A percentile compares a stretch with the other conserved stretches of the same genome.
These are phyloP conservation scores for Larimichthys crocea DNA, from an alignment of 2,113 vertebrate genomes.

Conservation along the genomic window DNA sequence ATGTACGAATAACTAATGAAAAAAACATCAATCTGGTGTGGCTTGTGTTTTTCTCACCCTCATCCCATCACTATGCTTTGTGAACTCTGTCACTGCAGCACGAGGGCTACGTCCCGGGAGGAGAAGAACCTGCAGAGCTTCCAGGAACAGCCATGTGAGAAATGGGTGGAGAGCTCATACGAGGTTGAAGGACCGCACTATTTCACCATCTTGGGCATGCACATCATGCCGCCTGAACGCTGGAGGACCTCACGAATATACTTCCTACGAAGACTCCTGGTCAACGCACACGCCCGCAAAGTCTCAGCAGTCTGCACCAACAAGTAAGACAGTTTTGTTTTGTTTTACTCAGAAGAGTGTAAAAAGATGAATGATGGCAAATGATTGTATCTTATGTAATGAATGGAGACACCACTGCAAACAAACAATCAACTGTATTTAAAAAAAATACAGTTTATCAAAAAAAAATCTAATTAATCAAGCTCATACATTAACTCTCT, in stretches of 20 bases:
- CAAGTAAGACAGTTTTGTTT: conserved; percentile 85
- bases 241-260: conserved; percentile 90
- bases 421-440: too few relatives aligned
- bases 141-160: conserved; percentile 95
- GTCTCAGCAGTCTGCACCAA: conserved; percentile 90
- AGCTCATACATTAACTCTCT: neutral
- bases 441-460: too few relatives aligned
- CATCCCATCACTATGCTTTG: neutral
- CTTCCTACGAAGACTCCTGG: conserved; percentile 91
- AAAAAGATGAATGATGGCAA: too few relatives aligned
- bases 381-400: too few relatives aligned
- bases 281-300: conserved; percentile 89
- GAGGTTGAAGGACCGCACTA: conserved; percentile 98
- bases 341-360: too few relatives aligned
- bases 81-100: conserved; percentile 79
- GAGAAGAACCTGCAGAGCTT: conserved; percentile 98
- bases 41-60: neutral
- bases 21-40: neutral
- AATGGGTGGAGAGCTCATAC: conserved; percentile 95
- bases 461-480: neutral
- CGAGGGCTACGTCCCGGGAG: conserved; percentile 95
- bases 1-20: neutral
- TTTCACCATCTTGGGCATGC: conserved; percentile 93
- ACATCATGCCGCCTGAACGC: conserved; percentile 91
- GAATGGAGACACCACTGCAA: too few relatives aligned